phyloP scores from a whole-genome alignment of 30 jellyfish, hydroid and myxozoan species.

The Haliclystus octoradiatus region DNA sequence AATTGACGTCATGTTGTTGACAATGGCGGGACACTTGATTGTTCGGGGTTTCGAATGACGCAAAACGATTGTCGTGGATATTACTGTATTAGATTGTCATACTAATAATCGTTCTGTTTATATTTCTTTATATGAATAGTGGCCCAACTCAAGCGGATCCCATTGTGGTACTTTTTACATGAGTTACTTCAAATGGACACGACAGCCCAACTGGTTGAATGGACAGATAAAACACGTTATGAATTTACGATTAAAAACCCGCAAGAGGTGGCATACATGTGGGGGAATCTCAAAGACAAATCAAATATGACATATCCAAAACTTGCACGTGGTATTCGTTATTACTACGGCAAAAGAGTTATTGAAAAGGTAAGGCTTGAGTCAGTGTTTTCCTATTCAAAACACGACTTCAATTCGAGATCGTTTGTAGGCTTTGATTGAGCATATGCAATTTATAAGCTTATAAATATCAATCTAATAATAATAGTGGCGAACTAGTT shows the following conservation, averaged over 20 bases:
- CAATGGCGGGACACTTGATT: too few relatives aligned
- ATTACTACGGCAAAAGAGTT: slow-evolving; percentile 53
- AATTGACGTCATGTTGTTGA: too few relatives aligned
- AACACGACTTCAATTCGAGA: too few relatives aligned
- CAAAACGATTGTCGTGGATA: too few relatives aligned
- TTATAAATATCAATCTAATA: too few relatives aligned
- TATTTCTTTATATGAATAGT: background rate
- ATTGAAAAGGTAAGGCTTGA: slow-evolving; percentile 71
- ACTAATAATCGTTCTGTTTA: background rate
- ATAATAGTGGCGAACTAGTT: too few relatives aligned
- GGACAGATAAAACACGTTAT: slow-evolving; percentile 17
- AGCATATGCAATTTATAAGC: too few relatives aligned
- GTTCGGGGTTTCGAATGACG: too few relatives aligned
- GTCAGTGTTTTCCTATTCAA: too few relatives aligned
- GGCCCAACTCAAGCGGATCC: slow-evolving; percentile 14
- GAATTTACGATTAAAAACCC: slow-evolving; percentile 44
- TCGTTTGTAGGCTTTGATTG: too few relatives aligned
- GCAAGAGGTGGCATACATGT: slow-evolving; percentile 26
- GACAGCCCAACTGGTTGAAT: slow-evolving; percentile 13
- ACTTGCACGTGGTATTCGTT: slow-evolving; percentile 63
- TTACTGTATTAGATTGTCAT: too few relatives aligned
- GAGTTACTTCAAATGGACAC: slow-evolving; percentile 1
- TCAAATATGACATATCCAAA: slow-evolving; percentile 69
- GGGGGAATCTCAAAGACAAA: slow-evolving; percentile 58
- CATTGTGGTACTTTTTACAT: slow-evolving; percentile 15